Base-by-base conservation (phyloP, 2,797 vertebrate species). In the Leptoclinus maculatus region DNA sequence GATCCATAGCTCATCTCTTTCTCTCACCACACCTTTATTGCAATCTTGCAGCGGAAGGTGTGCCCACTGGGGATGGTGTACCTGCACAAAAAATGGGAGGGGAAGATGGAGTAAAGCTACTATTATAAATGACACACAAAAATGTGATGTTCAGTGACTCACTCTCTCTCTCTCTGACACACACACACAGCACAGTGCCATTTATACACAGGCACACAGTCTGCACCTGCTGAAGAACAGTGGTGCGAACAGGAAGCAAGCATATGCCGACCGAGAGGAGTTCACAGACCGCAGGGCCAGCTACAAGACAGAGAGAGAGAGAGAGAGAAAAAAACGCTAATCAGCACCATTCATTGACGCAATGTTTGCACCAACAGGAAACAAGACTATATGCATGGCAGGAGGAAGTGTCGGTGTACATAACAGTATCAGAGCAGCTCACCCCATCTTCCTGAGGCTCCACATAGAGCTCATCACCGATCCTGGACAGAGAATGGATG, bases 201-300 rank as follows among this genome's bases (percentile, higher is more conserved):
- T 73, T 70, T 38, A 41, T 13, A 67, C 57, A 70, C 45, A 79
- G 9, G 27, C 71, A 66, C 41, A 73, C 58, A 72, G 4, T 47
- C 56, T 87, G 83, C 96, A 99, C 70, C 92, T 95, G 94, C 96
- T 97, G 91, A 99, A 99, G 94, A 98, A 98, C 62, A 97, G 96
- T 0, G 97, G 96, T 5, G 95, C 91, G 36, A 99, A 96, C 79
- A 97, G 95, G 93, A 99, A 98, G 75, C 96, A 97, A 78, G 97
- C 97, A 32, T 98, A 99, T 45, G 97, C 98, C 0, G 97, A 99
- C 41, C 97, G 96, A 25, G 97, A 98, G 1, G 96, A 96, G 92
- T 97, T 99, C 57, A 98, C 96, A 1, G 97, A 94, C 51, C 97
- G 95, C 64, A 98, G 93, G 21, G 96, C 96, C 66, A 98, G 91